Evolutionary conservation across 2,888 invertebrate genomes (phyloP).

Genomic region (Nephrotoma appendiculata): DNA sequence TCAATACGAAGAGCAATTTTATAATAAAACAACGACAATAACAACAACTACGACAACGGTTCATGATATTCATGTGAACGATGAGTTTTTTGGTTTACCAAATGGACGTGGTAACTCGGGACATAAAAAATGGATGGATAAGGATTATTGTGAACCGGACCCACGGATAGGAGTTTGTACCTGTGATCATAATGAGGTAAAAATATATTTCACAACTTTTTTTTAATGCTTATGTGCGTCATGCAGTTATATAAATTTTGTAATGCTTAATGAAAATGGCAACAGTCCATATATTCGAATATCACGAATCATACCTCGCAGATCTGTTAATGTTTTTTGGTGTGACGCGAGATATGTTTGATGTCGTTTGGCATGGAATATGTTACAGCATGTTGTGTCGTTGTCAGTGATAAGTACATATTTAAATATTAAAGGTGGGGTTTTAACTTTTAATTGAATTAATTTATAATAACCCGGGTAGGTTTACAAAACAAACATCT

Average conservation of each 20-base stretch:
- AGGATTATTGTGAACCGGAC: conserved; percentile 30
- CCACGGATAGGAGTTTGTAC: conserved; percentile 25
- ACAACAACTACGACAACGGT: conserved; percentile 4
- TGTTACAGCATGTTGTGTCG: no score
- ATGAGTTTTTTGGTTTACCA: conserved; percentile 15
- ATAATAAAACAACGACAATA: conserved; percentile 13
- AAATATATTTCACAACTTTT: neutral
- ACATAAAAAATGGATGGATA: conserved; percentile 25
- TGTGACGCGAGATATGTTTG: no score
- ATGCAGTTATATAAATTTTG: neutral
- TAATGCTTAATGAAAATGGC: no score
- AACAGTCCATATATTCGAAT: no score
- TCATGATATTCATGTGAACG: neutral
- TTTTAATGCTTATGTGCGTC: neutral
- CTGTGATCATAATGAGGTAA: conserved; percentile 34
- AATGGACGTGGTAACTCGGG: conserved; percentile 18
- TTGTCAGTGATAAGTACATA: no score
- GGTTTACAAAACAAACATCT: no score
- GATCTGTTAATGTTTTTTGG: no score
- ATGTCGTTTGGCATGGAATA: no score
- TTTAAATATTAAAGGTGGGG: no score
- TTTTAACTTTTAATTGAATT: no score
- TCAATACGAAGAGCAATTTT: conserved; percentile 21
- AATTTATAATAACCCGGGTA: no score
- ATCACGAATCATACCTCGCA: no score